Evolutionary conservation across 2,113 vertebrate genomes (phyloP).

Genomic region (Cnemophilus loriae): DNA sequence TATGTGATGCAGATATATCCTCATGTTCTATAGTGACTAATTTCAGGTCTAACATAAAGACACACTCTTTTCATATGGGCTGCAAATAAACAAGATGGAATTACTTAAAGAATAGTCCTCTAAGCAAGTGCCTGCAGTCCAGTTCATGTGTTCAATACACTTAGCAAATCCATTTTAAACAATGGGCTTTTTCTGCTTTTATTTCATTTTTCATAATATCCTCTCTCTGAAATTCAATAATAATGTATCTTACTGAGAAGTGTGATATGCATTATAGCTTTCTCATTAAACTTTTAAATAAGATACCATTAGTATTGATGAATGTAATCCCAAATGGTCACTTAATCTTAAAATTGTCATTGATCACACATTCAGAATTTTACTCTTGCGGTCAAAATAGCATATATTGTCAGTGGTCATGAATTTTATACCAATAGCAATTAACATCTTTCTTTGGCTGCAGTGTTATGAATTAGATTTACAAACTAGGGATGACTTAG

Average conservation of each 20-base stretch:
- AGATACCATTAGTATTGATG: conserved; percentile 48
- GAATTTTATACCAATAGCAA: neutral
- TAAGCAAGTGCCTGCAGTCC: neutral
- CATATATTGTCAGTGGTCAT: neutral
- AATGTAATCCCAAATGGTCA: conserved; percentile 32
- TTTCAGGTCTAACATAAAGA: neutral
- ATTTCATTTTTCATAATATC: conserved; percentile 22
- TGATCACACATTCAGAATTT: conserved; percentile 26
- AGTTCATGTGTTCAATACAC: neutral
- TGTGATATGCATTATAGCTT: conserved; percentile 13
- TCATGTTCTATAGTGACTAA: neutral
- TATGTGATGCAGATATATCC: neutral
- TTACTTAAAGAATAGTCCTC: neutral
- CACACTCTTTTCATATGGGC: neutral
- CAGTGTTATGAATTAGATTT: neutral
- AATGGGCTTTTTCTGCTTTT: neutral
- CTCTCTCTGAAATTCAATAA: conserved; percentile 23
- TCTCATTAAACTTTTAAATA: conserved; percentile 54
- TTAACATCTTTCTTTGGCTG: neutral
- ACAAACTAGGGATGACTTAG: neutral
- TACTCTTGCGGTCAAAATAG: neutral
- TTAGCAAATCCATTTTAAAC: conserved; percentile 14
- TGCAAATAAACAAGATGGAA: neutral
- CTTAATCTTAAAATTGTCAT: conserved; percentile 42
- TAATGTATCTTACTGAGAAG: conserved; percentile 14